Evolutionary conservation across 2,797 vertebrate species (phyloP).

Genomic region (Hydrolagus colliei): DNA sequence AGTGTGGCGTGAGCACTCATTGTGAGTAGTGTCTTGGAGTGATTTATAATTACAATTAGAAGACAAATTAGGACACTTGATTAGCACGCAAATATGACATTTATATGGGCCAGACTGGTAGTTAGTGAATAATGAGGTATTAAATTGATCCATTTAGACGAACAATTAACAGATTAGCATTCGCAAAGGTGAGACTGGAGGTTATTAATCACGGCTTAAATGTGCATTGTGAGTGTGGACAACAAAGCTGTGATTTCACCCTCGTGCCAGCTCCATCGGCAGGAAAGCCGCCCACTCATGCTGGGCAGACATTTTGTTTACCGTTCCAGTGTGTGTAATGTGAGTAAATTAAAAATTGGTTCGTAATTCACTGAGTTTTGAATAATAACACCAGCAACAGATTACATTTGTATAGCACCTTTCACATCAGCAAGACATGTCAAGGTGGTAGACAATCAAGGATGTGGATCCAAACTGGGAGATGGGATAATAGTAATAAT

Average conservation of each 20-base stretch:
- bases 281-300: too few relatives aligned
- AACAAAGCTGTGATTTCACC: neutral
- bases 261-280: neutral
- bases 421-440: too few relatives aligned
- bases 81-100: constrained; percentile 9
- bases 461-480: too few relatives aligned
- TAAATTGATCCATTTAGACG: constrained; percentile 24
- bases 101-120: constrained; percentile 12
- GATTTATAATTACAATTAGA: constrained; percentile 28
- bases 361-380: too few relatives aligned
- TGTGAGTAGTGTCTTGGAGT: neutral
- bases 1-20: neutral
- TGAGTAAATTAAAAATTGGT: too few relatives aligned
- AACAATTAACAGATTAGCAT: constrained; percentile 32
- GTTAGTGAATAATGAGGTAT: constrained; percentile 27
- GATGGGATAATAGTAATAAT: too few relatives aligned
- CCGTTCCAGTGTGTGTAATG: too few relatives aligned
- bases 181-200: constrained; percentile 25
- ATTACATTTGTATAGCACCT: too few relatives aligned
- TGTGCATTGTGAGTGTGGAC: neutral
- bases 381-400: too few relatives aligned
- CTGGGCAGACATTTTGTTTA: too few relatives aligned
- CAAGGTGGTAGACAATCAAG: too few relatives aligned
- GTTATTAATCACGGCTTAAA: constrained; percentile 29
- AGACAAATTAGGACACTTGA: constrained; percentile 18